A percentile compares a stretch with the other conserved stretches of the same genome.
Evolutionary conservation across 2,888 invertebrate genomes (phyloP).

Genomic region (Sarcophaga rosellei): DNA sequence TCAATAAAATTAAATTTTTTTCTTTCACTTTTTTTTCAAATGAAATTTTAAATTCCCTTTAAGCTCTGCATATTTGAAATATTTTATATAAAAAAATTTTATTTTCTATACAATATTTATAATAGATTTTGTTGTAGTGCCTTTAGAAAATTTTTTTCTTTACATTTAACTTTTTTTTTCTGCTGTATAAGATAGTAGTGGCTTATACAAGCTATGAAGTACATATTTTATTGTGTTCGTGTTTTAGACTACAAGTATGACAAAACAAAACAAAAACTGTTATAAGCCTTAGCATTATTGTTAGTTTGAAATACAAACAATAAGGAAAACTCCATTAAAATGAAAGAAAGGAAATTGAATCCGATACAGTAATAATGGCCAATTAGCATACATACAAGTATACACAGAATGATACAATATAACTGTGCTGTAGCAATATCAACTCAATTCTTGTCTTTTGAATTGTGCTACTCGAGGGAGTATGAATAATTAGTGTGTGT

Average conservation of each 20-base stretch:
- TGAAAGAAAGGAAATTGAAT: no score
- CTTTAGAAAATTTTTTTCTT: background rate
- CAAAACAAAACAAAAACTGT: background rate
- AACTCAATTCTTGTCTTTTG: no score
- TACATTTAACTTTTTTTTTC: no score
- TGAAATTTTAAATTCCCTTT: background rate
- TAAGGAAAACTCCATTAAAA: no score
- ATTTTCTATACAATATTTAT: background rate
- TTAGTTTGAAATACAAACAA: background rate
- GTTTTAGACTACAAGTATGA: background rate
- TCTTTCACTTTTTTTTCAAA: background rate
- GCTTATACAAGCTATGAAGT: background rate
- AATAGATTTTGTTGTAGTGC: background rate
- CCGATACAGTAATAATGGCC: no score
- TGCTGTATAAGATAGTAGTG: background rate
- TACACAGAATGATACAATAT: no score
- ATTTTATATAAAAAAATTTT: background rate
- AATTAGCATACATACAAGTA: no score
- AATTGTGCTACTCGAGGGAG: no score
- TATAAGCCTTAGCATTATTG: background rate
- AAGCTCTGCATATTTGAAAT: background rate
- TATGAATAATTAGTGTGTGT: no score
- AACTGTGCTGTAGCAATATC: no score
- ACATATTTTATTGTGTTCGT: background rate
- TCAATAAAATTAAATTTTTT: background rate